A percentile compares a stretch with the other conserved stretches of the same genome.
Conservation (phyloP, 2,888 invertebrate species). For the Phalera bucephala region DNA sequence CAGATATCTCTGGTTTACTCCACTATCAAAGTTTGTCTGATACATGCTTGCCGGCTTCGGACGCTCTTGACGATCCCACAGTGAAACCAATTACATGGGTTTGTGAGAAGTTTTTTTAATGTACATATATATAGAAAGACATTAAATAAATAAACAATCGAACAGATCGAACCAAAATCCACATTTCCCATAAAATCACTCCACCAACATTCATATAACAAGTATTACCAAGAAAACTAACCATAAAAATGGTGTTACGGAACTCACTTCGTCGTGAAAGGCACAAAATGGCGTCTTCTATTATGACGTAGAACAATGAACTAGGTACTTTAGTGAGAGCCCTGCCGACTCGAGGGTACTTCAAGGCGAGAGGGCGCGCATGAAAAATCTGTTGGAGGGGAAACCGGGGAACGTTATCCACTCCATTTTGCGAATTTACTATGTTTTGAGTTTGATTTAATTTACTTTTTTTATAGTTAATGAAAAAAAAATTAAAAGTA, state of each 20-base stretch:
- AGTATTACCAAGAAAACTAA: constrained; percentile 37
- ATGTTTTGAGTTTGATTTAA: not conserved
- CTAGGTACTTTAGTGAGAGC: constrained; percentile 31
- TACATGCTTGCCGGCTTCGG: too few species aligned
- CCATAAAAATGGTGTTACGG: constrained; percentile 41
- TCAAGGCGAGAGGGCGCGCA: constrained; percentile 19
- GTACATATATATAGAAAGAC: too few species aligned
- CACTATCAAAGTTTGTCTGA: too few species aligned
- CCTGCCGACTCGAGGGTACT: constrained; percentile 26
- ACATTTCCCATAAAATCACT: not conserved
- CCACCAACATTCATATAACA: constrained; percentile 28
- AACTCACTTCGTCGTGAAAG: constrained; percentile 2
- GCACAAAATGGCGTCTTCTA: constrained; percentile 42
- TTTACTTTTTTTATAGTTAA: constrained; percentile 3
- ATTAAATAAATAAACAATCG: too few species aligned
- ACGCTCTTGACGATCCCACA: too few species aligned
- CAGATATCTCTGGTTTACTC: too few species aligned
- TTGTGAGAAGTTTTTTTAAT: too few species aligned
- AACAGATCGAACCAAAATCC: constrained; percentile 20
- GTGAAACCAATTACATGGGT: too few species aligned
- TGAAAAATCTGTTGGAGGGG: constrained; percentile 34
- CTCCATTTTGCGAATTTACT: constrained; percentile 17
- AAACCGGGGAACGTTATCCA: constrained; percentile 19
- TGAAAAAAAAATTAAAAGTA: too few species aligned
- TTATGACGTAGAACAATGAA: constrained; percentile 54